phyloP scores from a whole-genome alignment of 2,113 vertebrate species.

The Sinosuthora webbiana region DNA sequence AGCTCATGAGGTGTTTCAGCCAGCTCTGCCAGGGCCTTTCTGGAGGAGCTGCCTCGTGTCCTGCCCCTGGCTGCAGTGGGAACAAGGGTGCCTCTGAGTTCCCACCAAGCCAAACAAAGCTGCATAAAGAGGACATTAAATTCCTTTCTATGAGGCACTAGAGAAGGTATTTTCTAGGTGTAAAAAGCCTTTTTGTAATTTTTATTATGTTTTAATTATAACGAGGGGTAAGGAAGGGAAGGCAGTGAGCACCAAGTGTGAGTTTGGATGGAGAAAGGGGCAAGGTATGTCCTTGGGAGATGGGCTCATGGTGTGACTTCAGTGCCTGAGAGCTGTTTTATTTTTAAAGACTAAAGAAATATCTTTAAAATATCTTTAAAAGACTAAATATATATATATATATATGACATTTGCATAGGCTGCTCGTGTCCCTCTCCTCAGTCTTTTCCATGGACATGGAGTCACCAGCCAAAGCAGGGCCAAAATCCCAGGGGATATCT shows the following conservation, averaged over 20 bases:
- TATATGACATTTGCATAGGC: neutral
- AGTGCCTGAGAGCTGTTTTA: neutral
- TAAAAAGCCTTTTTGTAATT: neutral
- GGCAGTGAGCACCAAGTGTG: neutral
- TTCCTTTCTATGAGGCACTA: neutral
- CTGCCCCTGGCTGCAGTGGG: neutral
- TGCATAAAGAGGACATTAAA: neutral
- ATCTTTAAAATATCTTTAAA: neutral
- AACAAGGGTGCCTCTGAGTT: neutral
- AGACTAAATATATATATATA: neutral
- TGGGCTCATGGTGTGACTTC: neutral
- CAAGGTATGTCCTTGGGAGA: neutral
- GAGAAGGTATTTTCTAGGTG: neutral
- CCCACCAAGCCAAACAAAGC: neutral
- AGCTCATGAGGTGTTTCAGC: neutral
- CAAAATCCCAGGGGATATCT: neutral
- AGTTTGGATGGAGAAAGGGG: neutral
- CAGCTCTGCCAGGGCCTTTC: neutral
- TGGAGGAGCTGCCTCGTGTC: fast-evolving
- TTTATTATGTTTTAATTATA: neutral
- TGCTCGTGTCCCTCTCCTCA: neutral
- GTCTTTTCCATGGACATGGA: neutral
- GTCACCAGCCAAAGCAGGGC: neutral
- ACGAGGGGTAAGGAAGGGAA: neutral
- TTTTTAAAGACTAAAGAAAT: neutral